These are phyloP conservation scores for Helarctos malayanus DNA, from an alignment of 2,797 vertebrate genomes.

Conservation along the genomic window DNA sequence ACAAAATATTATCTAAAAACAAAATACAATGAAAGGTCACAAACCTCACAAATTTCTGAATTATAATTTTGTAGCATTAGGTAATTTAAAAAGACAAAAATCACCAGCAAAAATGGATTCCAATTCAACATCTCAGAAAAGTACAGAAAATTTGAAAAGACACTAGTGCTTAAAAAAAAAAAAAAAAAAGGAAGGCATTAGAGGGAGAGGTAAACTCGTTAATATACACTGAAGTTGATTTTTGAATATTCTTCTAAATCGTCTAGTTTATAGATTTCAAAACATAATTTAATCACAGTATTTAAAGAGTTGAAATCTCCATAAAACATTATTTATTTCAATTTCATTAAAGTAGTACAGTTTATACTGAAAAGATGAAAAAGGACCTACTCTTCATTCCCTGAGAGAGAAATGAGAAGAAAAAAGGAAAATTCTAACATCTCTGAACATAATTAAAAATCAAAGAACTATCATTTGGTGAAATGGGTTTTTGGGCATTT, in stretches of 20 bases:
- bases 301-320: not conserved
- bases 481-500: slow-evolving; percentile 18
- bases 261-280: slow-evolving; percentile 16
- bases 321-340: not conserved
- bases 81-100: slow-evolving; percentile 63
- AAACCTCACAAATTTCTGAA: slow-evolving; percentile 51
- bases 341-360: slow-evolving; percentile 16
- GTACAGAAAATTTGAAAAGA: not conserved
- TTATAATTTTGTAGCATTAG: not conserved
- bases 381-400: not conserved
- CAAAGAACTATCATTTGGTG: not conserved
- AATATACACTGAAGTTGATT: not conserved
- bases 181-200: not conserved
- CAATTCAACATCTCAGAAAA: slow-evolving; percentile 15
- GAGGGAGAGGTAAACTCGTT: not conserved
- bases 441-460: slow-evolving; percentile 24
- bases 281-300: slow-evolving; percentile 38
- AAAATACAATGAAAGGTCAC: slow-evolving; percentile 5
- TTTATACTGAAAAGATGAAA: slow-evolving; percentile 34
- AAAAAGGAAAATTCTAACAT: slow-evolving; percentile 46
- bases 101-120: slow-evolving; percentile 39
- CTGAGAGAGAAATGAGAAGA: slow-evolving; percentile 38
- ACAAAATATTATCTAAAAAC: slow-evolving; percentile 62
- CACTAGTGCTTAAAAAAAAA: not conserved
- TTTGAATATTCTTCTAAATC: slow-evolving; percentile 19